Evolutionary conservation across 37 sponge, comb jelly and placozoan species (phyloP).

Genomic region (Haliclona indistincta): DNA sequence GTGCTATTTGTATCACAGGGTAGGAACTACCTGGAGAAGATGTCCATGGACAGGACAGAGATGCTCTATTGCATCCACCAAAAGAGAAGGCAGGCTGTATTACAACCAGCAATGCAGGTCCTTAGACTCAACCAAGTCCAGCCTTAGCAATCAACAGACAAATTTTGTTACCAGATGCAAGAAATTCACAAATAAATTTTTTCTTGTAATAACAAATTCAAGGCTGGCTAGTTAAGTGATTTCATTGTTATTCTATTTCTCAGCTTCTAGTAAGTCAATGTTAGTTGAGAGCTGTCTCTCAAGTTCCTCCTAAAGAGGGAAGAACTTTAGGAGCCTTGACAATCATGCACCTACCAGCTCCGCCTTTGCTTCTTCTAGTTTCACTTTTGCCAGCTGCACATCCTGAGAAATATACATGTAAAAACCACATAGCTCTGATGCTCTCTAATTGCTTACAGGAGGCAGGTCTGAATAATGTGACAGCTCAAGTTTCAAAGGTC

Average conservation of each 20-base stretch:
- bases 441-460: conserved; percentile 48
- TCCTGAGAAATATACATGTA: conserved; percentile 33
- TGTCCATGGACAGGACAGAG: conserved; percentile 81
- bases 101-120: conserved; percentile 12
- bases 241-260: conserved; percentile 18
- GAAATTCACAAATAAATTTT: neutral
- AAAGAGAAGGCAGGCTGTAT: conserved; percentile 56
- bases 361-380: conserved; percentile 52
- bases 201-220: neutral
- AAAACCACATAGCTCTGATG: neutral
- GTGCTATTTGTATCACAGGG: conserved; percentile 52
- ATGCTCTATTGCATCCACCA: conserved; percentile 95
- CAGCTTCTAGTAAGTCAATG: conserved; percentile 54
- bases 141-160: neutral
- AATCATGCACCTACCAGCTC: conserved; percentile 48
- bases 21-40: conserved; percentile 83
- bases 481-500: conserved; percentile 64
- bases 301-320: conserved; percentile 32
- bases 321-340: too few species aligned
- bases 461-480: conserved; percentile 67
- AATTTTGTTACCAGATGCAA: neutral
- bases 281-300: conserved; percentile 53
- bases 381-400: conserved; percentile 57
- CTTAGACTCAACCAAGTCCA: too few species aligned
- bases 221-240: neutral